Percentiles rank a stretch among this genome's conserved stretches.
phyloP scores from a whole-genome alignment of 2,113 vertebrate species.

The Hippocampus mohnikei region DNA sequence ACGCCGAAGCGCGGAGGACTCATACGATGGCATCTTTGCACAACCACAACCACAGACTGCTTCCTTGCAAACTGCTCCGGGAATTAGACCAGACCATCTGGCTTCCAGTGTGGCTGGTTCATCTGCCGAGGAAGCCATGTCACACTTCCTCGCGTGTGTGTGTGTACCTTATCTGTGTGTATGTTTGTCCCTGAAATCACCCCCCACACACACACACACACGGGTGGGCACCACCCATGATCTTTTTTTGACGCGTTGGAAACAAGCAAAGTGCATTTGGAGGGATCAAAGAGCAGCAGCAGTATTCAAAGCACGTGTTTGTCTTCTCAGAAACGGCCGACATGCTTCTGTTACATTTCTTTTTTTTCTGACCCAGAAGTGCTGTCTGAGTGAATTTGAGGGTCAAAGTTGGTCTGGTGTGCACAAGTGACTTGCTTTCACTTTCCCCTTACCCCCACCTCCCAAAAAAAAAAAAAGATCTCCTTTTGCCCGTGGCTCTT shows the following conservation, averaged over 20 bases:
- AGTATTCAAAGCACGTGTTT: no score
- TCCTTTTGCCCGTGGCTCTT: no score
- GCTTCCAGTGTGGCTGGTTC: conserved; percentile 7
- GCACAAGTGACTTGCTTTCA: no score
- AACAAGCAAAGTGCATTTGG: not conserved
- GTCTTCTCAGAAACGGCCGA: no score
- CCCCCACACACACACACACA: not conserved
- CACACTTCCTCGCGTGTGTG: no score
- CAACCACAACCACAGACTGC: not conserved
- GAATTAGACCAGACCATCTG: conserved; percentile 34
- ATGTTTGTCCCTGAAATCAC: not conserved
- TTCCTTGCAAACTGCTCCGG: conserved; percentile 19
- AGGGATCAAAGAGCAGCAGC: no score
- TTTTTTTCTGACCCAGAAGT: no score
- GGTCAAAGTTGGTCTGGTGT: no score
- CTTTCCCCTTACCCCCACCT: no score
- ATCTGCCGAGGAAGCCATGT: not conserved
- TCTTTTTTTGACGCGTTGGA: not conserved
- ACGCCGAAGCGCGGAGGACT: not conserved
- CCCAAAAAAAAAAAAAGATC: no score
- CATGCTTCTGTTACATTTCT: no score
- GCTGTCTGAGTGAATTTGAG: no score
- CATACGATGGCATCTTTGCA: not conserved
- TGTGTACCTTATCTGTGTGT: not conserved
- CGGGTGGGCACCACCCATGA: not conserved